phyloP scores from a whole-genome alignment of 1,140 invertebrate genomes.

The Caligus rogercresseyi region DNA sequence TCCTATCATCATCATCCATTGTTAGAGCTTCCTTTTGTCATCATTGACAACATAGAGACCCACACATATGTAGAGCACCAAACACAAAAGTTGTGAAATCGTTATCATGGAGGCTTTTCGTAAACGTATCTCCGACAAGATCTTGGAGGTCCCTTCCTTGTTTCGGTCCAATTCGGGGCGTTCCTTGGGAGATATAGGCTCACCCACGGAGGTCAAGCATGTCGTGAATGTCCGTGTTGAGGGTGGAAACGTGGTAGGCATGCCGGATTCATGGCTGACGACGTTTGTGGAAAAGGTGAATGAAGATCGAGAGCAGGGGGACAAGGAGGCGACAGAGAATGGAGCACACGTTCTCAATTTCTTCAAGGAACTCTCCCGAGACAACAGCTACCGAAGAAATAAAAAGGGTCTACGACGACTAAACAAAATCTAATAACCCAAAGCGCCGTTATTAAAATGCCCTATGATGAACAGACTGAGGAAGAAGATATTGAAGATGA shows the following conservation, averaged over 20 bases:
- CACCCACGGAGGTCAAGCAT: constrained; percentile 2
- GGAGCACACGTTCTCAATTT: neutral
- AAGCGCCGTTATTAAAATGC: neutral
- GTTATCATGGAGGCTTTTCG: neutral
- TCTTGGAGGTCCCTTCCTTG: neutral
- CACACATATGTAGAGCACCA: too few species aligned
- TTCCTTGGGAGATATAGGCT: neutral
- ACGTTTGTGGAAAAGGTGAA: neutral
- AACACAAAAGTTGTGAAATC: too few species aligned
- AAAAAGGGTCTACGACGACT: neutral
- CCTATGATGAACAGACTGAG: too few species aligned
- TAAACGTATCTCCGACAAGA: neutral
- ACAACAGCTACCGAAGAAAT: neutral
- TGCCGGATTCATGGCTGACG: neutral
- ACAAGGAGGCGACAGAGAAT: neutral
- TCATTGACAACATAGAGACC: too few species aligned
- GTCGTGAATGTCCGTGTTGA: neutral
- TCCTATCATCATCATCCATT: too few species aligned
- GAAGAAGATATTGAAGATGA: too few species aligned
- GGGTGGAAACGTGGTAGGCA: neutral
- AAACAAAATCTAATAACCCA: neutral
- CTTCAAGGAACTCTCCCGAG: constrained; percentile 1
- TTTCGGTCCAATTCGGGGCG: neutral
- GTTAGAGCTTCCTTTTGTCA: too few species aligned
- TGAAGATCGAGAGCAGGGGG: neutral